These are phyloP conservation scores for Frieseomelitta varia DNA, from an alignment of 1,140 invertebrate species.

Conservation along the genomic window DNA sequence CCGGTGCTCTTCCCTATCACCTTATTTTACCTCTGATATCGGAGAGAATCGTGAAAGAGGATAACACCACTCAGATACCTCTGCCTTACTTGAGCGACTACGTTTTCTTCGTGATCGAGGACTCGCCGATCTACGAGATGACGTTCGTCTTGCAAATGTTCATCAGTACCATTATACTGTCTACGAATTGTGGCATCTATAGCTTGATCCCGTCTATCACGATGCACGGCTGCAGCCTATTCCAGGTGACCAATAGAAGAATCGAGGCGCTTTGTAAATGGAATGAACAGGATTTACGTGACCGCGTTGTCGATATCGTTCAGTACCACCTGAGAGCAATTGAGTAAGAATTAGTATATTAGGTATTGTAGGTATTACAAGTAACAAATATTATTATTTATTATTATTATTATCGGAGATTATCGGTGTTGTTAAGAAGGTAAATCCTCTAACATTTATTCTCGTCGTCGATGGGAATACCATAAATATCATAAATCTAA, in stretches of 20 bases:
- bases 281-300: neutral
- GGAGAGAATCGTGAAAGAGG: constrained; percentile 67
- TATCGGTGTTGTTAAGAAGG: neutral
- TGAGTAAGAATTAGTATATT: constrained; percentile 53
- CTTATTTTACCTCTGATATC: constrained; percentile 74
- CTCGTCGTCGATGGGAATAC: too few species aligned
- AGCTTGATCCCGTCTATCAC: constrained; percentile 72
- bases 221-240: constrained; percentile 74
- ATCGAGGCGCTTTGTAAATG: constrained; percentile 54
- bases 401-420: too few species aligned
- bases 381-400: too few species aligned
- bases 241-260: constrained; percentile 70
- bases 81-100: constrained; percentile 77
- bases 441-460: too few species aligned
- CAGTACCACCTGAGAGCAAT: constrained; percentile 71
- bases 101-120: constrained; percentile 73
- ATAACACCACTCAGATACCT: constrained; percentile 75
- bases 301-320: constrained; percentile 57
- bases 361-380: too few species aligned
- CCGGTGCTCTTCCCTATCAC: constrained; percentile 77
- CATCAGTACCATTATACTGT: constrained; percentile 75
- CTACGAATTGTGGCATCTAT: constrained; percentile 76
- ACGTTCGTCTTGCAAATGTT: constrained; percentile 74
- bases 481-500: too few species aligned
- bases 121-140: constrained; percentile 74